Conservation (phyloP, 1,140 invertebrate genomes). For the Aphaenogaster rudis region DNA sequence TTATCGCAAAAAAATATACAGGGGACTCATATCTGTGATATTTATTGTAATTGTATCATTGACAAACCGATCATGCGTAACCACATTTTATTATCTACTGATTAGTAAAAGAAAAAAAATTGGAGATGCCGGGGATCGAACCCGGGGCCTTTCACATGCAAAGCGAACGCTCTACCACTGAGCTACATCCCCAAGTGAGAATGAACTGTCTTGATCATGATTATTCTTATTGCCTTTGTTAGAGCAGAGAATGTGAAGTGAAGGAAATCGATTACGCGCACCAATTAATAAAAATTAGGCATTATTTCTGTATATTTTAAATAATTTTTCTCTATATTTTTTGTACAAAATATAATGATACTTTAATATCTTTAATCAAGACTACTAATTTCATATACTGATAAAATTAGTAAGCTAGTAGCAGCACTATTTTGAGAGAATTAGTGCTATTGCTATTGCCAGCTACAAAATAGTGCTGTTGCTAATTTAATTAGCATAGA, state of each 20-base stretch:
- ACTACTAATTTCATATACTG: background rate
- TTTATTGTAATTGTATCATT: background rate
- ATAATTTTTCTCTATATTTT: background rate
- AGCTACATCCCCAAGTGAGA: constrained; percentile 83
- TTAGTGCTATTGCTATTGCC: too few relatives aligned
- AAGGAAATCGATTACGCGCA: background rate
- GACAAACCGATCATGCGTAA: background rate
- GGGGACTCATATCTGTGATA: background rate
- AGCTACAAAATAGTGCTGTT: background rate
- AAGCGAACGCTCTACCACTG: constrained; percentile 90
- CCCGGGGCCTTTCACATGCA: constrained; percentile 92
- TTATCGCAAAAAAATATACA: background rate
- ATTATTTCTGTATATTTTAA: background rate
- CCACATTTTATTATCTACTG: background rate
- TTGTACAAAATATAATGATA: background rate
- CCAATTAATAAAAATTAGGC: background rate
- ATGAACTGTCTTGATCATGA: background rate
- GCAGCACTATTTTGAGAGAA: background rate
- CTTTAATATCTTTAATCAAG: background rate
- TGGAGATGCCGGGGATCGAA: constrained; percentile 91
- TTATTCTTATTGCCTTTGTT: background rate
- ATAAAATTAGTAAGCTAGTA: background rate
- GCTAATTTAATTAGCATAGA: background rate
- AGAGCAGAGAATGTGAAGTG: background rate
- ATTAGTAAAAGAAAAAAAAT: constrained; percentile 76